phyloP scores from a whole-genome alignment of 2,797 vertebrate species.

The Borostomias antarcticus region DNA sequence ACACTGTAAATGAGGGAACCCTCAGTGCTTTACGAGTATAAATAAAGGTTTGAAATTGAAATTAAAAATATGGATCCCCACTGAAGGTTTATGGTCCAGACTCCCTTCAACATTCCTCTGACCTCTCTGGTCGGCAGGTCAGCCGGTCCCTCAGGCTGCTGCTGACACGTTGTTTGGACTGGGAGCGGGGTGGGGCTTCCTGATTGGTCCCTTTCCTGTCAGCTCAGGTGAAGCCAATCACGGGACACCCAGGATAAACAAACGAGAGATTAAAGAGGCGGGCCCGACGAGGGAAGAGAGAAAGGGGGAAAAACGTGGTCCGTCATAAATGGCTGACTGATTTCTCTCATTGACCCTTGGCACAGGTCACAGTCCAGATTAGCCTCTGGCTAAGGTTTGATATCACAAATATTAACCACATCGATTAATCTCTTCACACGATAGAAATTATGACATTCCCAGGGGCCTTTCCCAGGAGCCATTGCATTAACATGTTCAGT shows the following conservation, averaged over 20 bases:
- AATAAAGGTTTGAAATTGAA: no score
- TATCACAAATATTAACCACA: slow-evolving; percentile 12
- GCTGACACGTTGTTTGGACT: slow-evolving; percentile 35
- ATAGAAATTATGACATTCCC: not conserved
- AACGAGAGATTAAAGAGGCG: slow-evolving; percentile 21
- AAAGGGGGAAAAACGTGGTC: slow-evolving; percentile 15
- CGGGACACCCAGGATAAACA: slow-evolving; percentile 13
- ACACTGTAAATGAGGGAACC: no score
- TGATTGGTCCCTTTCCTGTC: slow-evolving; percentile 30
- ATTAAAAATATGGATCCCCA: not conserved
- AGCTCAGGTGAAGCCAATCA: slow-evolving; percentile 30
- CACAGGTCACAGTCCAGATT: slow-evolving; percentile 17
- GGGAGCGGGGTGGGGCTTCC: slow-evolving; percentile 22
- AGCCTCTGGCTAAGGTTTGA: slow-evolving; percentile 15
- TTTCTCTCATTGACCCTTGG: slow-evolving; percentile 14
- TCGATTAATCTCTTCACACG: slow-evolving; percentile 10
- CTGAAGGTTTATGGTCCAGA: not conserved
- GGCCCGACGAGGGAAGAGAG: not conserved
- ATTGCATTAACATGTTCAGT: not conserved
- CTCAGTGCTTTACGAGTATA: no score
- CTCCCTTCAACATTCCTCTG: not conserved
- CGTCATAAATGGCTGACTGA: slow-evolving; percentile 19
- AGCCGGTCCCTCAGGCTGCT: slow-evolving; percentile 1
- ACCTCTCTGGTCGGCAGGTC: slow-evolving; percentile 3
- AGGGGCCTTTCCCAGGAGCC: not conserved